A percentile compares a stretch with the other conserved stretches of the same genome.
These are phyloP conservation scores for Deladenus siricidicola DNA, from an alignment of 2,888 invertebrate genomes.

Conservation along the genomic window DNA sequence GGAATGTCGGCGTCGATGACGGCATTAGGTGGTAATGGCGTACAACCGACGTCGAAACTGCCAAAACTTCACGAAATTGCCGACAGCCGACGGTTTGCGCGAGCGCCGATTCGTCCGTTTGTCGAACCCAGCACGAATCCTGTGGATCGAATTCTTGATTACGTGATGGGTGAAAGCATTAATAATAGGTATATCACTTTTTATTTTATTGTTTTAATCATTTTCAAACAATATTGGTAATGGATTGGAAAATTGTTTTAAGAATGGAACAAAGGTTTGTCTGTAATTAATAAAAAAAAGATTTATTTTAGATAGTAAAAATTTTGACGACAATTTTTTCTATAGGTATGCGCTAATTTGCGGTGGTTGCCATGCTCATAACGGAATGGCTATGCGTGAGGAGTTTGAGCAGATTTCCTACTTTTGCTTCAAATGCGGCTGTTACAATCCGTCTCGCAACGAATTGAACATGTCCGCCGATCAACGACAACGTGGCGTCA, in stretches of 20 bases:
- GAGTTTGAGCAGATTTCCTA: conserved; percentile 71
- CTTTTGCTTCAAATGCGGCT: conserved; percentile 58
- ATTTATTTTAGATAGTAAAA: too few species aligned
- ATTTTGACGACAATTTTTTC: conserved; percentile 17
- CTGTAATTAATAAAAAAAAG: too few species aligned
- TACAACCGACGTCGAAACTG: too few species aligned
- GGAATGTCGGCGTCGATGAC: neutral
- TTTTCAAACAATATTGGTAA: too few species aligned
- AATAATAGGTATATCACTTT: conserved; percentile 8
- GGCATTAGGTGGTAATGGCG: too few species aligned
- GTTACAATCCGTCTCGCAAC: conserved; percentile 28
- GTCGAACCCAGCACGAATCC: conserved; percentile 60
- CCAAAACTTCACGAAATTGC: conserved; percentile 18
- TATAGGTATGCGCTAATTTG: conserved; percentile 87
- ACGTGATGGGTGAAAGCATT: conserved; percentile 73
- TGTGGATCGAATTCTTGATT: conserved; percentile 72
- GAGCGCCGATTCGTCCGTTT: conserved; percentile 29
- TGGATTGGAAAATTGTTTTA: too few species aligned
- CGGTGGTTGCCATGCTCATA: conserved; percentile 77
- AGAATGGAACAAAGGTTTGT: too few species aligned
- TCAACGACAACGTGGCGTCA: too few species aligned
- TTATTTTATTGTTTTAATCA: neutral
- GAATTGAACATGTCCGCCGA: conserved; percentile 1
- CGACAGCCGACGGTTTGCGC: neutral
- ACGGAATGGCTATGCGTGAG: conserved; percentile 74